Conservation (phyloP, 2,888 invertebrate species). For the Ormia ochracea region DNA sequence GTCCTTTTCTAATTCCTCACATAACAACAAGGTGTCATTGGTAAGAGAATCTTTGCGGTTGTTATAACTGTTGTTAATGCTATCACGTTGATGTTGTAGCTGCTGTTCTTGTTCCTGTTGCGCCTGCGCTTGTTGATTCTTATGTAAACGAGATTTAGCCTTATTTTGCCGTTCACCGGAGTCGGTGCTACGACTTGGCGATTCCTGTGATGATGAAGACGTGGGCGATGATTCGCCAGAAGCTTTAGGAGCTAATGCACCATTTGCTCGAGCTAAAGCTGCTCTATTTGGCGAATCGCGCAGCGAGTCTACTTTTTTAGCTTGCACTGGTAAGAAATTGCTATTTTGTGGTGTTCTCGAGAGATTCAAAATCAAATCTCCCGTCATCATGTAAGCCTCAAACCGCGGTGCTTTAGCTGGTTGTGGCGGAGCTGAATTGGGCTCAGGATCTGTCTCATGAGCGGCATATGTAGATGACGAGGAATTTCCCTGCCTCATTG, state of each 20-base stretch:
- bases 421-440: slow-evolving; percentile 74
- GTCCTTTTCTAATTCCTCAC: slow-evolving; percentile 74
- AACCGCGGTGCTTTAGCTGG: slow-evolving; percentile 79
- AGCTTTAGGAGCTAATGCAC: slow-evolving; percentile 76
- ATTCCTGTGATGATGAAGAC: slow-evolving; percentile 76
- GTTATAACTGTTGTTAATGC: slow-evolving; percentile 75
- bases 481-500: slow-evolving; percentile 61
- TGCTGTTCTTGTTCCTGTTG: slow-evolving; percentile 70
- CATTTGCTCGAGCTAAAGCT: slow-evolving; percentile 71
- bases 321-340: slow-evolving; percentile 79
- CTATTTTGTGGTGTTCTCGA: slow-evolving; percentile 87
- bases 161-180: slow-evolving; percentile 71
- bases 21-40: slow-evolving; percentile 72
- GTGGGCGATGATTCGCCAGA: slow-evolving; percentile 77
- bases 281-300: slow-evolving; percentile 75
- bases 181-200: slow-evolving; percentile 74
- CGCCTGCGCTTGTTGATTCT: slow-evolving; percentile 61
- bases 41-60: slow-evolving; percentile 74
- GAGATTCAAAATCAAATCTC: slow-evolving; percentile 95
- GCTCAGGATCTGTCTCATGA: slow-evolving; percentile 68
- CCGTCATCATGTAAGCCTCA: slow-evolving; percentile 98
- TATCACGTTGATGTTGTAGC: slow-evolving; percentile 71
- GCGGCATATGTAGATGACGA: slow-evolving; percentile 25
- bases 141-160: slow-evolving; percentile 53
- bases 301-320: slow-evolving; percentile 77